A percentile compares a stretch with the other conserved stretches of the same genome.
Conservation (phyloP, 2,797 vertebrate species). For the Eidolon dupreanum region DNA sequence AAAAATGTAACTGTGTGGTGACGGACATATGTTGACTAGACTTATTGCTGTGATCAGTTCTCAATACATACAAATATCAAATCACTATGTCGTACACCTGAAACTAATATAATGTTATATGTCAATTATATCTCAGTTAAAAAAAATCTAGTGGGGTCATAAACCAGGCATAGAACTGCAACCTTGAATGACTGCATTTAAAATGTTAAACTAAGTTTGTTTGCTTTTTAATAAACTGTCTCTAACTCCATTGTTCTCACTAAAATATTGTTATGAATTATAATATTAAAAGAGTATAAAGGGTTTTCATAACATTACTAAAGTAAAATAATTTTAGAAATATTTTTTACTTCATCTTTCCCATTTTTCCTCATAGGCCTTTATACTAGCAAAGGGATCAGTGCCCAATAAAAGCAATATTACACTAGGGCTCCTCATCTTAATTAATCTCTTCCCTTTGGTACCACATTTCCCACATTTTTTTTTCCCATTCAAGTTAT, state of each 20-base stretch:
- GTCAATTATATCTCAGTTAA: background rate
- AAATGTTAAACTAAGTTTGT: background rate
- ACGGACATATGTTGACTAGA: background rate
- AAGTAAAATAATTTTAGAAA: background rate
- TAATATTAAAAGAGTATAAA: background rate
- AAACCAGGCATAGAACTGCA: background rate
- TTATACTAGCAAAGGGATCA: background rate
- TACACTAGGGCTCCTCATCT: background rate
- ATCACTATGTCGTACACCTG: background rate
- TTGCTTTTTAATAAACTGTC: background rate
- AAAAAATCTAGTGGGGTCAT: background rate
- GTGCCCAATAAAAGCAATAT: background rate
- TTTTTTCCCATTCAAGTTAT: background rate
- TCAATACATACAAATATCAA: background rate
- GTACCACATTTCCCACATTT: background rate
- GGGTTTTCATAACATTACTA: background rate
- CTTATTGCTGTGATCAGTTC: too few species aligned
- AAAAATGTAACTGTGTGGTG: background rate
- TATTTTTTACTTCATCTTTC: background rate
- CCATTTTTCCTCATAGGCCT: background rate
- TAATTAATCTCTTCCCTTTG: background rate
- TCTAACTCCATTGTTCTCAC: background rate
- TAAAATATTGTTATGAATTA: background rate
- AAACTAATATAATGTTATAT: background rate
- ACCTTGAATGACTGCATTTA: background rate